These are phyloP conservation scores for Salarias fasciatus DNA, from an alignment of 2,797 vertebrate species.

Conservation along the genomic window DNA sequence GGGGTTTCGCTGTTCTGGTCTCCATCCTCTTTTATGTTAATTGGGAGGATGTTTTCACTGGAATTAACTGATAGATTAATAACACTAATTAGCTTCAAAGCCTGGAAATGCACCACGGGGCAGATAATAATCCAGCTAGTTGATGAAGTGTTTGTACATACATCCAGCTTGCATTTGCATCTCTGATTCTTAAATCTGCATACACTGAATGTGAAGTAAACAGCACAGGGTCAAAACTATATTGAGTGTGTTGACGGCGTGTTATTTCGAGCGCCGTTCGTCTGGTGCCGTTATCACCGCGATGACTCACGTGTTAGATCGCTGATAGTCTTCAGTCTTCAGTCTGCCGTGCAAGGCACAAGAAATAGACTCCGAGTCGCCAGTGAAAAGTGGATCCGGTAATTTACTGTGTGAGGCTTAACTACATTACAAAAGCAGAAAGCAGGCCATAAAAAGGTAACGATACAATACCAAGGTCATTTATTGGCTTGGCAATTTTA, in stretches of 20 bases:
- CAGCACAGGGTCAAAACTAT: slow-evolving; percentile 25
- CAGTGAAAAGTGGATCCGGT: slow-evolving; percentile 42
- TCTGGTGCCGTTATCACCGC: slow-evolving; percentile 10
- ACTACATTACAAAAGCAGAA: slow-evolving; percentile 52
- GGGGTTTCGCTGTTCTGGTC: neutral
- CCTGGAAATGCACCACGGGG: slow-evolving; percentile 57
- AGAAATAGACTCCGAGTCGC: slow-evolving; percentile 24
- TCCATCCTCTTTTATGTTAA: slow-evolving; percentile 66
- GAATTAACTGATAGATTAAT: slow-evolving; percentile 67
- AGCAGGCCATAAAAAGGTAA: slow-evolving; percentile 52
- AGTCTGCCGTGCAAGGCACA: neutral
- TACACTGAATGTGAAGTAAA: slow-evolving; percentile 44
- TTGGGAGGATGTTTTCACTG: slow-evolving; percentile 59
- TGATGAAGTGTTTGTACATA: slow-evolving; percentile 65
- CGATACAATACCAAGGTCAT: slow-evolving; percentile 62
- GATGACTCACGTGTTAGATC: slow-evolving; percentile 27
- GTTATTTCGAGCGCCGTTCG: slow-evolving; percentile 20
- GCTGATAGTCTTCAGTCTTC: slow-evolving; percentile 35
- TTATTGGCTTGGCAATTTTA: slow-evolving; percentile 54
- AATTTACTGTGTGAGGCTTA: slow-evolving; percentile 45
- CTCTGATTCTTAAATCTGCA: slow-evolving; percentile 52
- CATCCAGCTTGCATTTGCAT: slow-evolving; percentile 52
- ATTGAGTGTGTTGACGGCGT: slow-evolving; percentile 28
- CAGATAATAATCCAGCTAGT: slow-evolving; percentile 64
- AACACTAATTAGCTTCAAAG: slow-evolving; percentile 75